phyloP scores from a whole-genome alignment of 1,140 invertebrate species.

The Euura saliciscinereae region DNA sequence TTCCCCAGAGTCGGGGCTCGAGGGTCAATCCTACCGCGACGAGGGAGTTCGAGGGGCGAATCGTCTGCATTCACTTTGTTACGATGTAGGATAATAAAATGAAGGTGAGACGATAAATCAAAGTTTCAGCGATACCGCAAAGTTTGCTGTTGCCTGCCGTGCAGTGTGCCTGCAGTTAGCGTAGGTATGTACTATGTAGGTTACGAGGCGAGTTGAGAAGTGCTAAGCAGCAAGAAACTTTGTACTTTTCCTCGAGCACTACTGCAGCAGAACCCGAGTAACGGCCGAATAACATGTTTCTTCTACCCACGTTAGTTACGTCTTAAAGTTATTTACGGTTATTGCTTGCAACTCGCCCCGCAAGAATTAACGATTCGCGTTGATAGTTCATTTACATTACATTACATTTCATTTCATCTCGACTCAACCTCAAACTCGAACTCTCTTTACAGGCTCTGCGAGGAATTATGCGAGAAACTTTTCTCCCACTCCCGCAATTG shows the following conservation, averaged over 20 bases:
- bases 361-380: neutral
- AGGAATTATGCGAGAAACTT: too few species aligned
- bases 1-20: too few species aligned
- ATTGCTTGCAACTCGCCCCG: neutral
- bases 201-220: conserved; percentile 31
- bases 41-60: neutral
- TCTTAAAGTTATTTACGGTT: neutral
- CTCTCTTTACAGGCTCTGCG: too few species aligned
- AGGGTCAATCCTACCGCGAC: too few species aligned
- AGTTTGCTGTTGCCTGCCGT: neutral
- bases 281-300: neutral
- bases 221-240: conserved; percentile 12
- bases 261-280: neutral
- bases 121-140: conserved; percentile 29
- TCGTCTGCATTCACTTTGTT: neutral
- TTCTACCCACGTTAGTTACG: neutral
- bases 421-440: too few species aligned
- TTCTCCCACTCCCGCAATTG: too few species aligned
- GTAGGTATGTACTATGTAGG: conserved; percentile 14
- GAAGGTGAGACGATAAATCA: conserved; percentile 27
- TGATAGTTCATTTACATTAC: neutral
- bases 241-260: conserved; percentile 7
- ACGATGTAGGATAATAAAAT: conserved; percentile 17
- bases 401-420: neutral
- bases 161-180: too few species aligned